Percentiles rank a stretch among this genome's conserved stretches.
These are phyloP conservation scores for Drosophila burlai DNA, from an alignment of 1,140 invertebrate species.

Conservation along the genomic window DNA sequence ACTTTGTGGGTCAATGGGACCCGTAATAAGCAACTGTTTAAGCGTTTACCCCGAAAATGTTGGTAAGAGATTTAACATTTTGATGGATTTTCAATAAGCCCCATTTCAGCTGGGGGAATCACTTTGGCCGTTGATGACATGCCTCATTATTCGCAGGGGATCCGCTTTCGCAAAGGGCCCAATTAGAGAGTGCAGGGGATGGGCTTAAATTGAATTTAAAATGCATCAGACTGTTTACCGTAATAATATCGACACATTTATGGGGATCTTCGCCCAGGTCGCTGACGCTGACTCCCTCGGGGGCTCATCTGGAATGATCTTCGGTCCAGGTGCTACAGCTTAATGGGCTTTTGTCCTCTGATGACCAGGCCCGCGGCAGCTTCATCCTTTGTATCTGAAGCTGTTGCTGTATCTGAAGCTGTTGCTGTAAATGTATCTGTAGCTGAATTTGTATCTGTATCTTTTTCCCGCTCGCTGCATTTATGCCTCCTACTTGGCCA, in stretches of 20 bases:
- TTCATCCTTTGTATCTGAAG: slow-evolving; percentile 10
- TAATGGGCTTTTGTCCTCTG: slow-evolving; percentile 73
- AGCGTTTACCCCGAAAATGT: slow-evolving; percentile 55
- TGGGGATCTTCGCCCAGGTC: slow-evolving; percentile 34
- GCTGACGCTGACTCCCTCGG: slow-evolving; percentile 4
- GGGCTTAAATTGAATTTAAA: slow-evolving; percentile 80
- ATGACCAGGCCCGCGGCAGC: slow-evolving; percentile 40
- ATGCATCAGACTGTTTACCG: slow-evolving; percentile 80
- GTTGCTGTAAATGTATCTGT: not conserved
- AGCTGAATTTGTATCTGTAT: slow-evolving; percentile 19
- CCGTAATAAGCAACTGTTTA: slow-evolving; percentile 57
- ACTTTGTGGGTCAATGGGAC: slow-evolving; percentile 42
- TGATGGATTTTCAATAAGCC: slow-evolving; percentile 75
- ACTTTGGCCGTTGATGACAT: slow-evolving; percentile 42
- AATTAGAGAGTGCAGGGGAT: slow-evolving; percentile 69
- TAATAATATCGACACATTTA: slow-evolving; percentile 84
- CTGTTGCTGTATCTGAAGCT: slow-evolving; percentile 15
- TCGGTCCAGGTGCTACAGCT: slow-evolving; percentile 72
- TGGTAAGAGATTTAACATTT: slow-evolving; percentile 33
- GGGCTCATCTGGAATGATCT: slow-evolving; percentile 34
- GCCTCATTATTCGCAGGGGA: slow-evolving; percentile 45
- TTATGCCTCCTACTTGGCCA: slow-evolving; percentile 12
- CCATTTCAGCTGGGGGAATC: slow-evolving; percentile 45
- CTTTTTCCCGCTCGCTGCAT: not conserved
- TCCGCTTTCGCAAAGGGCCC: slow-evolving; percentile 58